A percentile compares a stretch with the other conserved stretches of the same genome.
phyloP scores from a whole-genome alignment of 1,140 invertebrate genomes.

The Lerema accius region DNA sequence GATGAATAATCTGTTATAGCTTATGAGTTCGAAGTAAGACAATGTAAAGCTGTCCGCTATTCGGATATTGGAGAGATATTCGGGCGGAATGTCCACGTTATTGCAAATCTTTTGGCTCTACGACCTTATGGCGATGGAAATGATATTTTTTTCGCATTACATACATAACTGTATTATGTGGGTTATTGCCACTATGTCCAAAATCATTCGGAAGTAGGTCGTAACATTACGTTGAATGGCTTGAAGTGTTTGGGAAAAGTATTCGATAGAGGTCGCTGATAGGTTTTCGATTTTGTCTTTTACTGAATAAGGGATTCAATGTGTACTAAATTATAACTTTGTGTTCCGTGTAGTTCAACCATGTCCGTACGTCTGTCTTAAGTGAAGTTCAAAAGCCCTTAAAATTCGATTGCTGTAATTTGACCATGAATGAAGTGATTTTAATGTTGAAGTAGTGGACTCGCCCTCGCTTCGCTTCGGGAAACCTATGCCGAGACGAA shows the following conservation, averaged over 20 bases:
- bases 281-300: no score
- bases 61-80: constrained; percentile 8
- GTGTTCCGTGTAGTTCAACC: no score
- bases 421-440: no score
- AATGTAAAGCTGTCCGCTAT: background rate
- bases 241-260: background rate
- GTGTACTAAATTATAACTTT: no score
- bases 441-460: no score
- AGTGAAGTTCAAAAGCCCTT: no score
- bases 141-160: constrained; percentile 17
- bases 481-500: no score
- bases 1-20: background rate
- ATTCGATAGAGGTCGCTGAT: background rate
- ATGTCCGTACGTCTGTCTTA: no score
- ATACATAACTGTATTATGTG: constrained; percentile 9
- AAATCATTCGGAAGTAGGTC: background rate
- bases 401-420: no score
- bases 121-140: background rate
- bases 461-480: no score
- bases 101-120: constrained; percentile 11
- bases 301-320: no score
- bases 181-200: background rate
- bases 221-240: constrained; percentile 1
- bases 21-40: background rate
- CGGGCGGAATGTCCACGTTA: constrained; percentile 23